A percentile compares a stretch with the other conserved stretches of the same genome.
Evolutionary conservation across 2,888 invertebrate species (phyloP).

Genomic region (Gerris lacustris): DNA sequence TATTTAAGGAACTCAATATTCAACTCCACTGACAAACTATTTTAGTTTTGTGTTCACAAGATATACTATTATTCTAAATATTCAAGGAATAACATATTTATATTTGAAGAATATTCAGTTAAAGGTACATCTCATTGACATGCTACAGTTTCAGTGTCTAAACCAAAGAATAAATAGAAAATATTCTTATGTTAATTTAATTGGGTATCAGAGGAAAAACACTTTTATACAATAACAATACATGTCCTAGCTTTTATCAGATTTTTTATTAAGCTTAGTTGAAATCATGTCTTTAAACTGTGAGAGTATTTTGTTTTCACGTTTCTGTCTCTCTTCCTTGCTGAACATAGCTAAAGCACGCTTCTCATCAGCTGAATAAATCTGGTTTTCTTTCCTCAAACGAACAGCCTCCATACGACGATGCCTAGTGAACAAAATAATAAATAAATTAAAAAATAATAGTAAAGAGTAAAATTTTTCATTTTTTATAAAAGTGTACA

Average conservation of each 20-base stretch:
- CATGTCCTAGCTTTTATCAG: conserved; percentile 26
- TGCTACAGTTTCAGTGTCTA: too few species aligned
- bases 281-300: conserved; percentile 85
- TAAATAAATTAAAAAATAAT: neutral
- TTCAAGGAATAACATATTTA: too few species aligned
- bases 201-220: too few species aligned
- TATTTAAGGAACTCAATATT: too few species aligned
- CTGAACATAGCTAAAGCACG: conserved; percentile 95
- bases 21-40: too few species aligned
- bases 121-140: too few species aligned
- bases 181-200: too few species aligned
- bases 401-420: conserved; percentile 99
- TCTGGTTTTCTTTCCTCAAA: conserved; percentile 97
- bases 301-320: conserved; percentile 87
- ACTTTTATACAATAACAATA: too few species aligned
- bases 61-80: too few species aligned
- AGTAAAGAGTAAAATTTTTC: neutral
- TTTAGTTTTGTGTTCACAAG: too few species aligned
- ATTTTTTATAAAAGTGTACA: neutral
- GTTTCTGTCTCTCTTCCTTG: conserved; percentile 89
- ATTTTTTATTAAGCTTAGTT: conserved; percentile 49
- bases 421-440: conserved; percentile 47
- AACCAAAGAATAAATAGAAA: too few species aligned
- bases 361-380: conserved; percentile 98
- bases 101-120: too few species aligned